Evolutionary conservation across 2,113 vertebrate genomes (phyloP).

Genomic region (Protobothrops flavoviridis): DNA sequence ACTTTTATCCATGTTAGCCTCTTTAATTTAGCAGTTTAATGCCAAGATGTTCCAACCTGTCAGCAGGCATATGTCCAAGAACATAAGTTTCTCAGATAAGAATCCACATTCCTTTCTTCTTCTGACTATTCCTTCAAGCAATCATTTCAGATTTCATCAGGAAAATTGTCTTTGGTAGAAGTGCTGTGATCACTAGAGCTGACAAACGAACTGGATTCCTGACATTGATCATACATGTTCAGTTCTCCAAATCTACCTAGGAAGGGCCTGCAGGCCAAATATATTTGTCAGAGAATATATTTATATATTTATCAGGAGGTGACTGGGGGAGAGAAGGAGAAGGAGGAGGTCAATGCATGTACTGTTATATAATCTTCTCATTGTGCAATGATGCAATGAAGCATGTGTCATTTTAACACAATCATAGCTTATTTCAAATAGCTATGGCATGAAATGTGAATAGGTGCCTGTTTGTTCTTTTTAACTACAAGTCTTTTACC

Average conservation of each 20-base stretch:
- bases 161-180: not conserved
- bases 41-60: conserved; percentile 53
- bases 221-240: not conserved
- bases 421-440: not conserved
- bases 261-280: not conserved
- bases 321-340: not conserved
- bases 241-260: not conserved
- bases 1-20: not conserved
- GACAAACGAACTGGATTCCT: not conserved
- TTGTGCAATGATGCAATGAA: not conserved
- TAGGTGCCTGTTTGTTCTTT: not conserved
- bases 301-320: not conserved
- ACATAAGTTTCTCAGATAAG: conserved; percentile 49
- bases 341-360: not conserved
- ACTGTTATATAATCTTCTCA: not conserved
- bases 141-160: conserved; percentile 30
- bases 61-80: conserved; percentile 45
- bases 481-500: not conserved
- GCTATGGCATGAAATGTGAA: not conserved
- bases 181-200: conserved; percentile 3
- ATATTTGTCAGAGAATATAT: not conserved
- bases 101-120: conserved; percentile 56
- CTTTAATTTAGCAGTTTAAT: conserved; percentile 25
- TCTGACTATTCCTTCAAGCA: conserved; percentile 42
- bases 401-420: not conserved